Evolutionary conservation across 2,888 invertebrate species (phyloP), one percentile per base, ranked within the genome.

Genomic region (Neoaliturus tenellus): DNA sequence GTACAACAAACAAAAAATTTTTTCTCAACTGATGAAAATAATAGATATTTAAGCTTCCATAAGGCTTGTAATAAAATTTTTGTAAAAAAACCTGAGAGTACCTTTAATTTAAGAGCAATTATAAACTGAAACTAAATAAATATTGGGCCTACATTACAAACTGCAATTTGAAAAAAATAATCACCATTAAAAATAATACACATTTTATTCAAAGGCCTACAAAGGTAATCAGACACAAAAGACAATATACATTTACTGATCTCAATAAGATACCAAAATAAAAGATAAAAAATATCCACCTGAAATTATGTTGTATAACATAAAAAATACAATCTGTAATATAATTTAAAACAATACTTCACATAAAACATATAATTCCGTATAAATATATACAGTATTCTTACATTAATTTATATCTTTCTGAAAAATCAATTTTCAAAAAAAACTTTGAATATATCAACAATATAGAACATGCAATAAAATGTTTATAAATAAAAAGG

Each of bases 121-220:
- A 35, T 10, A 4, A 35, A 35, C 35, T 35, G 35, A 35, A 35
- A 35, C 4, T 35, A 35, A 35, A 35, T 10, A 6, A 35, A 35
- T 35, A 35, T 4, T n/a, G n/a, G n/a, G n/a, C n/a, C n/a, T n/a
- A n/a, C n/a, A n/a, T n/a, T n/a, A 35, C 35, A 6, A 35, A 35
- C 35, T 35, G 6, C 35, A 51, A 51, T 51, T 51, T 51, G 17
- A 62, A 62, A 28, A 51, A 62, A 28, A 55, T 23, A 31, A 62
- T 28, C 1, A 14, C 25, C 12, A 10, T 28, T 62, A 62, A 62
- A 62, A 62, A 62, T 62, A 62, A 28, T 62, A 62, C 62, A 62
- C 62, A 62, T 62, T 58, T 62, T 62, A 62, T 62, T 62, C 62
- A 62, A 62, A 62, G 62, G 62, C 62, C 62, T 62, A 62, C 62